Evolutionary conservation across 2,113 vertebrate species (phyloP), one percentile per base, ranked within the genome.

Genomic region (Epinephelus cyanopodus): DNA sequence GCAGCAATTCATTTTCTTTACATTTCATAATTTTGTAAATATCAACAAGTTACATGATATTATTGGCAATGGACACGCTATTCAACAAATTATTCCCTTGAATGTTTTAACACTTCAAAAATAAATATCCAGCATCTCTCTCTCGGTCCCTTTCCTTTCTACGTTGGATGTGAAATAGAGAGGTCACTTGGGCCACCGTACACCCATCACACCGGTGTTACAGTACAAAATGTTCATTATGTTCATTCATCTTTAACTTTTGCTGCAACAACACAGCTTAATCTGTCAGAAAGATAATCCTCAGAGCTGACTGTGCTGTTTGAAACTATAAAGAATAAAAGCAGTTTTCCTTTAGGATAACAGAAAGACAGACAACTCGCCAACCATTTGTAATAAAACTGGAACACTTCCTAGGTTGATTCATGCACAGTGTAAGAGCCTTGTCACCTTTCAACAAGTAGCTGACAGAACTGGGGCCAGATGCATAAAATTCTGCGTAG

Each of bases 161-260:
- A 3, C 57, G 57, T 27, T 74, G 52, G 11, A 42, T 76, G 61
- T 74, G 25, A 76, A 65, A 77, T 12, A 63, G 15, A 69, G 42
- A 63, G 45, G 61, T 62, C 39, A 61, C 29, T 50, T 39, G 3
- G 7, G 73, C 65, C 39, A 10, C 2, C 4, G 1, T 2, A 57
- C 14, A n/a, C 27, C 6, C 15, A 15, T 29, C 21, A 18, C 1
- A 23, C 14, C 33, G 23, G 52, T 5, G 3, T 3, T 56, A 68
- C 42, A 64, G 47, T 45, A 52, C 56, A 63, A 69, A 48, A 50
- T 33, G 7, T 39, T 18, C 13, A 47, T 13, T 37, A 37, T 37
- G 9, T 17, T 1, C 8, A 25, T 27, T 70, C 37, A n/a, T 21
- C 6, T 5, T 62, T n/a, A 53, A 6, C 23, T 45, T 57, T 21